Percentiles rank a stretch among this genome's conserved stretches.
phyloP scores from a whole-genome alignment of 1,140 invertebrate species.

The Yoshiicerus persimilis region DNA sequence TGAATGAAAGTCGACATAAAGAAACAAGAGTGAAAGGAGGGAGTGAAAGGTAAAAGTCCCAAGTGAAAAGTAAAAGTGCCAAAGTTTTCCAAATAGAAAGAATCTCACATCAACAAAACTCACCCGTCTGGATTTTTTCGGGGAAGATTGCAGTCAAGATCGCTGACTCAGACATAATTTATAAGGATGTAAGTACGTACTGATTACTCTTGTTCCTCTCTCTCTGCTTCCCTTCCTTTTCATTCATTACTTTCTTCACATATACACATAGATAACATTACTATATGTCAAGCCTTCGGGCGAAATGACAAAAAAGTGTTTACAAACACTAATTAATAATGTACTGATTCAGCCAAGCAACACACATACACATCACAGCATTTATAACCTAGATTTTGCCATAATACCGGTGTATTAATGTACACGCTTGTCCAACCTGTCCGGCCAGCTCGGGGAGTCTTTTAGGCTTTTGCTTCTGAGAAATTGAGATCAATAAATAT shows the following conservation, averaged over 20 bases:
- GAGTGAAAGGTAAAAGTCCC: slow-evolving; percentile 14
- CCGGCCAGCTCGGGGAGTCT: too few species aligned
- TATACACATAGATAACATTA: neutral
- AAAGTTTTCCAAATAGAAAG: neutral
- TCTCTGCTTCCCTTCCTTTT: neutral
- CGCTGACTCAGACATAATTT: neutral
- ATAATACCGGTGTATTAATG: too few species aligned
- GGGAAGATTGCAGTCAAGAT: neutral
- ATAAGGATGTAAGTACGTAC: neutral
- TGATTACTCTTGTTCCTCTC: neutral
- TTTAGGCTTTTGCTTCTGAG: too few species aligned
- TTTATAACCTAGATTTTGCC: too few species aligned
- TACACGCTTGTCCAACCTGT: too few species aligned
- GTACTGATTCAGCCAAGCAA: too few species aligned
- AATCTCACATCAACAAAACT: neutral
- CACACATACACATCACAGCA: too few species aligned
- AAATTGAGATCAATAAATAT: too few species aligned
- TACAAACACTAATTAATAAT: too few species aligned
- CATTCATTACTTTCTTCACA: neutral
- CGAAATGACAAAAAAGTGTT: too few species aligned
- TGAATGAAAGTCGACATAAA: neutral
- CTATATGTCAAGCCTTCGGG: neutral
- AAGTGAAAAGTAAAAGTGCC: neutral
- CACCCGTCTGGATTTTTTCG: neutral
- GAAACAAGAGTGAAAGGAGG: neutral